A percentile compares a stretch with the other conserved stretches of the same genome.
phyloP scores from a whole-genome alignment of 2,113 vertebrate genomes.

The Lophotis ruficrista region DNA sequence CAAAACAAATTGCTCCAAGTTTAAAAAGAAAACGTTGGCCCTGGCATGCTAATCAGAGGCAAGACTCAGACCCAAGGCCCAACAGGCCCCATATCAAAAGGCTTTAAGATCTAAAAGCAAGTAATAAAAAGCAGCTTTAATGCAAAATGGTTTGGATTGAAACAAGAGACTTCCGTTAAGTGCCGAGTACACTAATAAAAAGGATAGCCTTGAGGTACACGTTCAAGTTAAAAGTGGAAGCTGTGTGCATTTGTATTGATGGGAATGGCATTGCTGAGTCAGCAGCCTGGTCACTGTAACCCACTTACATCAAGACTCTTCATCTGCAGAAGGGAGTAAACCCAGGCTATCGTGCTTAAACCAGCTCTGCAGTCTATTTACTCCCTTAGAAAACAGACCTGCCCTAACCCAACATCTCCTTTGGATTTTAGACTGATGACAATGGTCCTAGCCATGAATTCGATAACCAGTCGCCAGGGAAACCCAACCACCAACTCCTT shows the following conservation, averaged over 20 bases:
- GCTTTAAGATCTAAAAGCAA: conserved; percentile 32
- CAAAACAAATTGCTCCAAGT: not conserved
- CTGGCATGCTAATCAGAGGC: not conserved
- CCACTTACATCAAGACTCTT: accelerated
- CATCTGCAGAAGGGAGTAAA: not conserved
- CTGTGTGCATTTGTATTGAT: not conserved
- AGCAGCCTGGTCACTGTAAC: not conserved
- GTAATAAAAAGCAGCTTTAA: conserved; percentile 61
- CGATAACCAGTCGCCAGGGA: not conserved
- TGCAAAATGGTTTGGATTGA: not conserved
- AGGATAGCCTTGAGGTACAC: not conserved
- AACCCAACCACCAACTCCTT: not conserved
- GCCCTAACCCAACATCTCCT: not conserved
- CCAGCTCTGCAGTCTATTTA: not conserved
- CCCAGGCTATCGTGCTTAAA: not conserved
- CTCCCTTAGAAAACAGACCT: not conserved
- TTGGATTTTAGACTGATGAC: not conserved
- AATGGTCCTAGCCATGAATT: not conserved
- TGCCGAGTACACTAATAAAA: not conserved
- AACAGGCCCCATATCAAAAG: not conserved
- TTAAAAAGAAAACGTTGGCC: not conserved
- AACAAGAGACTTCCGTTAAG: conserved; percentile 8
- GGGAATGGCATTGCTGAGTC: not conserved
- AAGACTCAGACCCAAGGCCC: not conserved
- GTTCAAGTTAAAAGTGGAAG: not conserved